Percentiles rank a stretch among this genome's conserved stretches.
These are phyloP conservation scores for Amaurobius ferox DNA, from an alignment of 2,888 invertebrate species.

Conservation along the genomic window DNA sequence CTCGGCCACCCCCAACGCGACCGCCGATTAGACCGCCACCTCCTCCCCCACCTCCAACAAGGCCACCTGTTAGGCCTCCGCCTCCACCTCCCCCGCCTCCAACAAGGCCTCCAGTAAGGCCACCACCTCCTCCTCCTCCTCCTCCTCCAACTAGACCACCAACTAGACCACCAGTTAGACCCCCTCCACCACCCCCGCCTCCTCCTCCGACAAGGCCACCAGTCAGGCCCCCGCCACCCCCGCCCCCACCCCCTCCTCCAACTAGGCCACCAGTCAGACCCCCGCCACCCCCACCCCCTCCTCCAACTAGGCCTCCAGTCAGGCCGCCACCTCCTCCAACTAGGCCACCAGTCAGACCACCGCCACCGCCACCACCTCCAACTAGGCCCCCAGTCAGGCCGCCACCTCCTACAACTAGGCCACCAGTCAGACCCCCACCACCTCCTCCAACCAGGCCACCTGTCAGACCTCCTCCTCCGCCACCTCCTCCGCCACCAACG, in stretches of 20 bases:
- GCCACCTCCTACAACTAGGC: background rate
- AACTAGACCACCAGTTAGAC: conserved; percentile 29
- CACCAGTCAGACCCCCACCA: background rate
- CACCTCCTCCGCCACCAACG: background rate
- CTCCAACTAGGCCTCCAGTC: background rate
- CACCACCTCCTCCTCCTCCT: conserved; percentile 50
- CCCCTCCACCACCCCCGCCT: conserved; percentile 73
- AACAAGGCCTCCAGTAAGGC: background rate
- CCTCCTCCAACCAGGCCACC: conserved; percentile 32
- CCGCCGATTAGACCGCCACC: conserved; percentile 63
- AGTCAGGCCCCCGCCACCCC: background rate
- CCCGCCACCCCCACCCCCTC: conserved; percentile 2
- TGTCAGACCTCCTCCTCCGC: background rate
- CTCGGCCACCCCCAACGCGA: conserved; percentile 25
- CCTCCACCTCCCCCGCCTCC: conserved; percentile 22
- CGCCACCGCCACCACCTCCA: background rate
- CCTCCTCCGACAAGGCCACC: conserved; percentile 73
- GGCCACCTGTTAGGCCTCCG: conserved; percentile 6
- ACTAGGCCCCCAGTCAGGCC: conserved; percentile 18
- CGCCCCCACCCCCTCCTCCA: conserved; percentile 17
- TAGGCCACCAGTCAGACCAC: conserved; percentile 20
- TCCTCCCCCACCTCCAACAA: background rate
- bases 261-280: background rate
- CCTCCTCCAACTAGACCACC: conserved; percentile 39
- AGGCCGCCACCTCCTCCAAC: conserved; percentile 21